These are phyloP conservation scores for Drosophila santomea DNA, from an alignment of 1,140 invertebrate genomes.

Conservation along the genomic window DNA sequence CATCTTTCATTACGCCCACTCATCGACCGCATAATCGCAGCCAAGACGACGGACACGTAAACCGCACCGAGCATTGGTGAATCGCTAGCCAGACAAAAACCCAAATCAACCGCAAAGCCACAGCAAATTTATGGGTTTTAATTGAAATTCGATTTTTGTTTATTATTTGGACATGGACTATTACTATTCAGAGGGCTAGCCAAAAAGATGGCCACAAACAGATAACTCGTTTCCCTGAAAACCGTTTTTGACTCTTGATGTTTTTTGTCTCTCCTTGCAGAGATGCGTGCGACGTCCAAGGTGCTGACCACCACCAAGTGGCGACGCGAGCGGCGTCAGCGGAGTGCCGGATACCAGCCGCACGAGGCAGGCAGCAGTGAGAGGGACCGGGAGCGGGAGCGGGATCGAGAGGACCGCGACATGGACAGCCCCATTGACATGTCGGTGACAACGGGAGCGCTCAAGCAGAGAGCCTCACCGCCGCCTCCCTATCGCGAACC, in stretches of 20 bases:
- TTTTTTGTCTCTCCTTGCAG: slow-evolving; percentile 55
- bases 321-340: slow-evolving; percentile 87
- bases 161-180: slow-evolving; percentile 10
- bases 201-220: slow-evolving; percentile 2
- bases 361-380: slow-evolving; percentile 49
- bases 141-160: slow-evolving; percentile 50
- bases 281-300: slow-evolving; percentile 85
- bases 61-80: slow-evolving; percentile 18
- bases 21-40: slow-evolving; percentile 57
- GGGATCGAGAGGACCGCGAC: slow-evolving; percentile 45
- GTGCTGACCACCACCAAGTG: slow-evolving; percentile 88
- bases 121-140: slow-evolving; percentile 63
- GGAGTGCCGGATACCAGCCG: slow-evolving; percentile 84
- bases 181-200: not conserved
- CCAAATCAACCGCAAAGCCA: slow-evolving; percentile 35
- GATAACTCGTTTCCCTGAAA: slow-evolving; percentile 17
- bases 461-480: slow-evolving; percentile 73
- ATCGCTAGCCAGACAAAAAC: slow-evolving; percentile 2
- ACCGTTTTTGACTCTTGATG: slow-evolving; percentile 7
- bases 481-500: slow-evolving; percentile 84
- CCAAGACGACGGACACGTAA: slow-evolving; percentile 37
- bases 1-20: slow-evolving; percentile 73
- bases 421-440: slow-evolving; percentile 85
- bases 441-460: slow-evolving; percentile 79
- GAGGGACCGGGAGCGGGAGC: slow-evolving; percentile 40